A percentile compares a stretch with the other conserved stretches of the same genome.
Evolutionary conservation across 1,140 invertebrate genomes (phyloP).

Genomic region (Globodera rostochiensis): DNA sequence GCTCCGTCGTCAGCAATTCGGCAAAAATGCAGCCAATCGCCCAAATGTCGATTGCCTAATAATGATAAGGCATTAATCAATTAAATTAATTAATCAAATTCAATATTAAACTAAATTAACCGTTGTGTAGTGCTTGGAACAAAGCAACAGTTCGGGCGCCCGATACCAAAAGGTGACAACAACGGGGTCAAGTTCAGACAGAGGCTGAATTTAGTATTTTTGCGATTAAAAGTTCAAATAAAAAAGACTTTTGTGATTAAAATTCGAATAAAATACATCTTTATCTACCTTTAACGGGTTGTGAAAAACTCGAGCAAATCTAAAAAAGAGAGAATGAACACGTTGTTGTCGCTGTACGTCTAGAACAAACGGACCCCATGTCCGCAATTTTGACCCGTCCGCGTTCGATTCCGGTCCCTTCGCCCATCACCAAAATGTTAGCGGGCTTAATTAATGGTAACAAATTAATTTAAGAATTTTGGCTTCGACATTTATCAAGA

Average conservation of each 20-base stretch:
- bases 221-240: too few species aligned
- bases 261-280: too few species aligned
- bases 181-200: constrained; percentile 96
- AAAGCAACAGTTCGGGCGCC: constrained; percentile 91
- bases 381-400: constrained; percentile 79
- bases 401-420: constrained; percentile 79
- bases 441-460: constrained; percentile 73
- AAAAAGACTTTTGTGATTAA: too few species aligned
- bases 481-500: neutral
- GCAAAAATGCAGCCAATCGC: constrained; percentile 99
- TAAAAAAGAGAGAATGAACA: too few species aligned
- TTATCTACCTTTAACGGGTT: constrained; percentile 80
- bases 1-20: constrained; percentile 91
- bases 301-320: constrained; percentile 96
- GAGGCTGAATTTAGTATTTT: constrained; percentile 69
- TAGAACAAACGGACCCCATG: constrained; percentile 75
- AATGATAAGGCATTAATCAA: neutral
- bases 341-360: neutral
- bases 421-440: constrained; percentile 99
- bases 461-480: neutral
- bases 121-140: constrained; percentile 90
- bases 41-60: constrained; percentile 83
- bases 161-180: constrained; percentile 99
- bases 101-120: constrained; percentile 8
- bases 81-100: constrained; percentile 19